Evolutionary conservation across 2,888 invertebrate genomes (phyloP), one percentile per base, ranked within the genome.

Genomic region (Abscondita cerata): DNA sequence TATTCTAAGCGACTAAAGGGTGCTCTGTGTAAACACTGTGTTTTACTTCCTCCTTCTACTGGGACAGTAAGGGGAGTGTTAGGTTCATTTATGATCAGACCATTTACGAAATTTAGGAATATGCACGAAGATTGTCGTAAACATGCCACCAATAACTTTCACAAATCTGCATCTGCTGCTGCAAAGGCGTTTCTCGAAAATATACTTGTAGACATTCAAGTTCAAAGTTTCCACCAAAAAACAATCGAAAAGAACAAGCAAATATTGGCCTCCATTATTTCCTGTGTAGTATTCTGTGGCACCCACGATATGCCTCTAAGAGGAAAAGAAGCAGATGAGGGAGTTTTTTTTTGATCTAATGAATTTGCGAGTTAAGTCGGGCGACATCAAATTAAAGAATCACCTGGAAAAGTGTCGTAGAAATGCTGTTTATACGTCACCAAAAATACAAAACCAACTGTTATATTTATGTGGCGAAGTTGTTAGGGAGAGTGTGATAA

Each of bases 381-480:
- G 64, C 48, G 58, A 68, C 62, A 48, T 18, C 62, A 47, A 52
- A 41, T 52, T 68, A 47, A 64, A 69, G 48, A 59, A 44, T 52
- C 65, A 69, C 56, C 51, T 66, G 40, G 60, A 66, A 50, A 59
- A 16, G 15, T 31, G 25, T 36, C 53, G 40, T 54, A 70, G 68
- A 59, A 74, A 76, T 65, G 72, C 73, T 44, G 64, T 50, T 52
- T 74, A 76, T 62, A 62, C 53, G 53, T 74, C 73, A 34, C 68
- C 61, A 54, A 55, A 60, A 61, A 73, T 76, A 53, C 74, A 77
- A 74, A 77, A 76, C 69, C 70, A 76, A 69, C 61, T 74, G 36
- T 70, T 75, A 48, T 50, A 52, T 31, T 60, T 71, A 34, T 76
- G 71, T 70, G 72, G 70, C 18, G 62, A 59, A 36, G 65, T 70